Base-by-base conservation (phyloP, 2,888 invertebrate species). In the Hypolimnas misippus region DNA sequence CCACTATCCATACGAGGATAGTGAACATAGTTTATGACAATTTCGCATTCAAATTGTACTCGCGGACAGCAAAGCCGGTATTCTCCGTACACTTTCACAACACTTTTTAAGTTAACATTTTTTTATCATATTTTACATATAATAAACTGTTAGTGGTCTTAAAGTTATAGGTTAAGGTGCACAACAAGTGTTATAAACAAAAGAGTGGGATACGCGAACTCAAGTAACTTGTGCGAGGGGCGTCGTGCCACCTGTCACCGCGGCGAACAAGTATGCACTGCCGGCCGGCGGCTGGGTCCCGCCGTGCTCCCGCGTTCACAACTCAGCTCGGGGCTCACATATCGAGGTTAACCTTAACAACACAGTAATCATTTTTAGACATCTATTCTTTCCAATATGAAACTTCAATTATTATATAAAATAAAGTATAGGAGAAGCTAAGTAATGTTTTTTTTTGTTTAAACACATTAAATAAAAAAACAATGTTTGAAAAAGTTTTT, bases 171-270 rank as follows among this genome's bases (percentile, higher is more conserved):
- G 70, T 76, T 59, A 40, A 74, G 73, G 72, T 70, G 76, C 77
- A 85, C 82, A 82, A 84, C 84, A 87, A 89, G 82, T 87, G 83
- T 79, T 83, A 77, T 83, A 86, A 86, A 88, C 88, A 86, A 89
- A 84, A 82, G 82, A 80, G 72, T 76, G 76, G 75, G 77, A 82
- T 81, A 84, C 89, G 89, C 88, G 89, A 86, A 77, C 82, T 81
- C 81, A 84, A 84, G 78, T 82, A 84, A 79, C 71, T 77, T 74
- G 73, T 70, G 71, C 69, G 66, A 25, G 76, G 75, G 78, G 78
- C 78, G 74, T 73, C 83, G 81, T 79, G 83, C 82, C 90, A 90
- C 90, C 92, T 91, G 89, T 82, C 86, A 80, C 83, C 72, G 76
- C 76, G 83, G 78, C 84, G 83, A 81, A 82, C 87, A 84, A 86